Conservation (phyloP, 2,888 invertebrate genomes). For the Leptinotarsa juncta region DNA sequence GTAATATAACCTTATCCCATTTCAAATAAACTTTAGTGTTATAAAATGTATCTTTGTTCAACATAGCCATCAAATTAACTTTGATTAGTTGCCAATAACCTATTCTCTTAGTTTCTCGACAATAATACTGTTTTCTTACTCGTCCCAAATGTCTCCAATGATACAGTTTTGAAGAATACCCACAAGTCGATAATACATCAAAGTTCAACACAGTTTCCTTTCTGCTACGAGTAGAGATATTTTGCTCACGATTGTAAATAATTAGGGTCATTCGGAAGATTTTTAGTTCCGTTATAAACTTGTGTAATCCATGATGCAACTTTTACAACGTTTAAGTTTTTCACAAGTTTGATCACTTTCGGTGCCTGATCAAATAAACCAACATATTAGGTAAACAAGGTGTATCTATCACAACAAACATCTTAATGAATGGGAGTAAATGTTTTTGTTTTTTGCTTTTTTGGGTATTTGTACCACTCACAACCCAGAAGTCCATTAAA, state of each 20-base stretch:
- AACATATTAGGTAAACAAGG: background rate
- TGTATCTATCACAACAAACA: background rate
- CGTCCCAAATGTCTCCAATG: too few relatives aligned
- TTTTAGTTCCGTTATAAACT: background rate
- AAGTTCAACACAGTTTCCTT: background rate
- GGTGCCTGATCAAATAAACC: background rate
- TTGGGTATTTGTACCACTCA: too few relatives aligned
- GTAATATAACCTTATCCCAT: too few relatives aligned
- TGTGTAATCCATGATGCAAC: background rate
- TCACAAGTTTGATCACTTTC: constrained; percentile 1
- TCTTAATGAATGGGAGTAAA: too few relatives aligned
- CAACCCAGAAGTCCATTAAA: too few relatives aligned
- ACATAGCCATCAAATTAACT: too few relatives aligned
- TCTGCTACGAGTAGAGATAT: background rate
- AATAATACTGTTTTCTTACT: too few relatives aligned
- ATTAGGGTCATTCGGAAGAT: background rate
- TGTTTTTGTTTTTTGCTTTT: too few relatives aligned
- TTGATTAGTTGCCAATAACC: too few relatives aligned
- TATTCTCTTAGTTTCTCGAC: too few relatives aligned
- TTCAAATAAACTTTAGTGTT: too few relatives aligned
- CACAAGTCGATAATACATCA: background rate
- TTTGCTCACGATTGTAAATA: background rate
- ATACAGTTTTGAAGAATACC: background rate
- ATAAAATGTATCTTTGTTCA: too few relatives aligned
- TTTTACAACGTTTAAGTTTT: background rate